These are phyloP conservation scores for Petrophora chlorosata DNA, from an alignment of 2,888 invertebrate species.

Conservation along the genomic window DNA sequence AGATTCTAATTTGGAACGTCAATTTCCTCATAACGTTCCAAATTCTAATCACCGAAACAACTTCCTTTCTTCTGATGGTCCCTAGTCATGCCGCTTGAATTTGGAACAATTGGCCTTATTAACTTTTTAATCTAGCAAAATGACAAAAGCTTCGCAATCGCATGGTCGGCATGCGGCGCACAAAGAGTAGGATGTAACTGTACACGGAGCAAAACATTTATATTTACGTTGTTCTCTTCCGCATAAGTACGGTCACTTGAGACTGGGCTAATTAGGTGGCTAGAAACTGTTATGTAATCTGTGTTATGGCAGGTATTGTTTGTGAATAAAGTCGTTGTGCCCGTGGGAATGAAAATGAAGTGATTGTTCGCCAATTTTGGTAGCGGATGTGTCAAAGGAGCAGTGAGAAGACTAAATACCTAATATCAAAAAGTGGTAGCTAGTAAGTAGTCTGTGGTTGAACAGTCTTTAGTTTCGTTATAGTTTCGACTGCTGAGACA, in stretches of 20 bases:
- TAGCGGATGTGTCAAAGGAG: too few relatives aligned
- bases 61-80: conserved; percentile 14
- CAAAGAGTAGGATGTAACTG: conserved; percentile 57
- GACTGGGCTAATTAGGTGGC: conserved; percentile 10
- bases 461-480: too few relatives aligned
- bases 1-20: conserved; percentile 1
- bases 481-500: too few relatives aligned
- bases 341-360: conserved; percentile 13
- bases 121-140: conserved; percentile 28
- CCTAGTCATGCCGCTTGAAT: conserved; percentile 29
- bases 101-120: conserved; percentile 32
- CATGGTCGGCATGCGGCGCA: conserved; percentile 42
- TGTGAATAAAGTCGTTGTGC: conserved; percentile 19
- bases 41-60: conserved; percentile 17
- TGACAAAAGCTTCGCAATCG: conserved; percentile 31
- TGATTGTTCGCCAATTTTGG: conserved; percentile 6
- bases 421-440: too few relatives aligned
- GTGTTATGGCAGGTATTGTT: conserved; percentile 6
- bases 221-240: conserved; percentile 41
- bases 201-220: conserved; percentile 54
- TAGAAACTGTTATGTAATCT: conserved; percentile 6
- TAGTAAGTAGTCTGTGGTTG: not conserved
- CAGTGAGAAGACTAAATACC: not conserved
- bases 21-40: conserved; percentile 19
- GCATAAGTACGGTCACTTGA: conserved; percentile 20